Percentiles rank a stretch among this genome's conserved stretches.
Conservation (phyloP, 2,888 invertebrate genomes). For the Heliothis peltigera region DNA sequence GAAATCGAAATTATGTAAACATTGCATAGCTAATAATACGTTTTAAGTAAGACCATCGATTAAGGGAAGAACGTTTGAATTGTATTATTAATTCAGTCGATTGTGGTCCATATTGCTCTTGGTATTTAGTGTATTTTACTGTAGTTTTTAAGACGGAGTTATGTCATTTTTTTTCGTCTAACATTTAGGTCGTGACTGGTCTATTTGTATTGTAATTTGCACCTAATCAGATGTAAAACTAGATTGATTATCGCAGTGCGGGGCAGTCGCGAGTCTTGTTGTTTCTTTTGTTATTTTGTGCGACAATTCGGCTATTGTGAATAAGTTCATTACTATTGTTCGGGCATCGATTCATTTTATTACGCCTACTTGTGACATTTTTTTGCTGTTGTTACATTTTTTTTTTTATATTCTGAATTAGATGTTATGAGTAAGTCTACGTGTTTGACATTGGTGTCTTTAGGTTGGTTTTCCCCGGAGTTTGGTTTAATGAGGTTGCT, state of each 20-base stretch:
- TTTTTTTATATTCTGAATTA: constrained; percentile 27
- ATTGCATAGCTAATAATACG: constrained; percentile 59
- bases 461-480: constrained; percentile 32
- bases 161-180: constrained; percentile 49
- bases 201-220: constrained; percentile 89
- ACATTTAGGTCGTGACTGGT: constrained; percentile 81
- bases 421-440: constrained; percentile 41
- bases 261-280: constrained; percentile 72
- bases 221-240: constrained; percentile 88
- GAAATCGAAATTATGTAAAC: constrained; percentile 66
- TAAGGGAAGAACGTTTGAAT: constrained; percentile 50
- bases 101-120: constrained; percentile 41
- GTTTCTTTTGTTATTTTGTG: constrained; percentile 77
- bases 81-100: constrained; percentile 21
- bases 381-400: constrained; percentile 38
- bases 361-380: constrained; percentile 64
- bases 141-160: constrained; percentile 35
- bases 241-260: constrained; percentile 86
- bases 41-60: constrained; percentile 61
- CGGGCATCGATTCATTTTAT: constrained; percentile 62
- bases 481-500: constrained; percentile 24
- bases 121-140: constrained; percentile 48
- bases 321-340: constrained; percentile 65
- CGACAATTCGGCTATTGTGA: constrained; percentile 77
- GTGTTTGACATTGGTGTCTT: constrained; percentile 22